Conservation (phyloP, 2,888 invertebrate genomes). For the Scaptomyza reducta region DNA sequence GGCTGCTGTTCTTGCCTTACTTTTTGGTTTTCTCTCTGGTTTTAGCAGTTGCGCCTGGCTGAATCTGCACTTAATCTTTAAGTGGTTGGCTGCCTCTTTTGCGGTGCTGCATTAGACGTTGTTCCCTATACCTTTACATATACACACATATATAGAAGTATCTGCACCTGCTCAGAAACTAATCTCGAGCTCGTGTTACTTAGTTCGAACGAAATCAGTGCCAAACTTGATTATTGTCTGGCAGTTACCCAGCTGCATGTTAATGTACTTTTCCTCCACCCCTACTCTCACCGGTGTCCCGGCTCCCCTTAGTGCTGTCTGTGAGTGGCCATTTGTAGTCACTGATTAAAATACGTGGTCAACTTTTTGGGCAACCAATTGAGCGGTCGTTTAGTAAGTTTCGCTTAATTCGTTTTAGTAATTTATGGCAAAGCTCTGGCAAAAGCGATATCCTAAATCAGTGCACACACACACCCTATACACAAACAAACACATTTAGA, state of each 20-base stretch:
- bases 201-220: constrained; percentile 68
- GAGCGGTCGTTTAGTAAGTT: constrained; percentile 77
- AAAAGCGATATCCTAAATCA: constrained; percentile 57
- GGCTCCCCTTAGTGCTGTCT: background rate
- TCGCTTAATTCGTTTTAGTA: constrained; percentile 79
- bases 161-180: constrained; percentile 59
- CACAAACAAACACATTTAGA: constrained; percentile 5
- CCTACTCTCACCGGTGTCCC: background rate
- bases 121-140: constrained; percentile 3
- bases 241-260: constrained; percentile 59
- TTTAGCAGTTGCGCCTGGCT: constrained; percentile 65
- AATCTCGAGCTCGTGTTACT: constrained; percentile 72
- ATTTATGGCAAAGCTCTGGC: constrained; percentile 73
- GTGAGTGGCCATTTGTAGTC: constrained; percentile 55
- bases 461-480: constrained; percentile 13
- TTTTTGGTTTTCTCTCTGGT: constrained; percentile 3
- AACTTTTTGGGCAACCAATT: constrained; percentile 78
- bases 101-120: constrained; percentile 64
- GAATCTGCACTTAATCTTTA: constrained; percentile 77
- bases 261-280: constrained; percentile 45
- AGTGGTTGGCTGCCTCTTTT: constrained; percentile 73
- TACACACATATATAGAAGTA: background rate
- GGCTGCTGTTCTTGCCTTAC: constrained; percentile 2
- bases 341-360: constrained; percentile 80
- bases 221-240: constrained; percentile 73